Evolutionary conservation across 1,140 invertebrate genomes (phyloP), one percentile per base, ranked within the genome.

Genomic region (Phymorhynchus buccinoides): DNA sequence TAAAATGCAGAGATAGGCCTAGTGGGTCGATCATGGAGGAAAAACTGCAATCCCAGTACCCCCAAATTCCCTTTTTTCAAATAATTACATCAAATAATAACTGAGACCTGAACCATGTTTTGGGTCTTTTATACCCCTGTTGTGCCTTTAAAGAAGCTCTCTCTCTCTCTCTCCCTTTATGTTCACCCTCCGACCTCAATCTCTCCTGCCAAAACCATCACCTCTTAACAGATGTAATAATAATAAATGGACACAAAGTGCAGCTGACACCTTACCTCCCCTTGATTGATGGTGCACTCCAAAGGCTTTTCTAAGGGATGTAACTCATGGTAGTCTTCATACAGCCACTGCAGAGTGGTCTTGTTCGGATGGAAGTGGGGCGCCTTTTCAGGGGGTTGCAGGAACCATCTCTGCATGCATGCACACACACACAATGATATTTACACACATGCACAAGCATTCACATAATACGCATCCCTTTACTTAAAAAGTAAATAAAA

Each of bases 281-380:
- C 93, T 80, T 93, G 91, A 52, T 90, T 88, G 52, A 94, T 91
- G 27, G 94, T 92, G 89, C 94, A 94, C 84, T 94, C 94, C 32
- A 94, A 73, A 16, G 94, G 94, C 79, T 86, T 88, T 42, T 94
- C 89, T 41, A 88, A 78, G 27, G 83, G 85, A 35, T 88, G 82
- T 14, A 94, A 84, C 27, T 92, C 92, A 27, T 91, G 90, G 86
- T 94, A 94, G 37, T 94, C 93, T 42, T 94, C 90, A 44, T 93
- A 85, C 32, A 94, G 89, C 94, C 94, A 94, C 66, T 94, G 93
- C 18, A 94, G 88, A 3, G 94, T 94, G 35, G 94, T 94, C 73
- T 91, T 91, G 86, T 94, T 93, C 7, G 94, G 94, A 87, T 94
- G 91, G 86, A 94, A 94, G n/a, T 87, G 78, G 30, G 94, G 94